These are phyloP conservation scores for Varanus salvator DNA, from an alignment of 2,113 vertebrate species.

Conservation along the genomic window DNA sequence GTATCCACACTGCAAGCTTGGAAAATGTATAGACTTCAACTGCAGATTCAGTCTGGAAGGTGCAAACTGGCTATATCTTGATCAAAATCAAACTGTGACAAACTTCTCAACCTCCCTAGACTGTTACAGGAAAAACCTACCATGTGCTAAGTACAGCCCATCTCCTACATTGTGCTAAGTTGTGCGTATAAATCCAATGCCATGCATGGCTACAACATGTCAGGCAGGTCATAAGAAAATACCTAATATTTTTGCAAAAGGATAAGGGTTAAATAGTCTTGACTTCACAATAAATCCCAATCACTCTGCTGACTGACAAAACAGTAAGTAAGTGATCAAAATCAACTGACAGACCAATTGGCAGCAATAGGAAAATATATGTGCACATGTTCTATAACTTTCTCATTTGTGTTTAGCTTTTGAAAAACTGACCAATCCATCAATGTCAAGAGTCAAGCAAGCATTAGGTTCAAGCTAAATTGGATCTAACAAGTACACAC, in stretches of 20 bases:
- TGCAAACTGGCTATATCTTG: no score
- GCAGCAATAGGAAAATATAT: neutral
- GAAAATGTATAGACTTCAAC: no score
- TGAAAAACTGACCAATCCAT: conserved; percentile 18
- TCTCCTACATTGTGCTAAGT: neutral
- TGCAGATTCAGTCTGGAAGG: neutral
- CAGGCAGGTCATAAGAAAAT: neutral
- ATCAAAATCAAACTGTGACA: no score
- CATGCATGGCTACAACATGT: neutral
- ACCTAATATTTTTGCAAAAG: neutral
- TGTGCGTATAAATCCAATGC: neutral
- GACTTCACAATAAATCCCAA: conserved; percentile 7
- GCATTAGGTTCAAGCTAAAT: conserved; percentile 7
- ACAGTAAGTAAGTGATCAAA: conserved; percentile 16
- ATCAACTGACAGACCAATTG: neutral
- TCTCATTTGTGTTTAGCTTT: conserved; percentile 2
- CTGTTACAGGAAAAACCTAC: neutral
- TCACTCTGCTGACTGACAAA: conserved; percentile 23
- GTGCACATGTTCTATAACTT: neutral
- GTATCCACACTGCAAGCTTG: no score
- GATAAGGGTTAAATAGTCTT: conserved; percentile 5
- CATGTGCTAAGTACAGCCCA: neutral
- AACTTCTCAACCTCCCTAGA: no score
- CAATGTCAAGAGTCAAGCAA: conserved; percentile 15
- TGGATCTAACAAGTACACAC: conserved; percentile 21